Percentiles rank a stretch among this genome's conserved stretches.
Evolutionary conservation across 2,888 invertebrate species (phyloP).

Genomic region (Drosophila phalerata): DNA sequence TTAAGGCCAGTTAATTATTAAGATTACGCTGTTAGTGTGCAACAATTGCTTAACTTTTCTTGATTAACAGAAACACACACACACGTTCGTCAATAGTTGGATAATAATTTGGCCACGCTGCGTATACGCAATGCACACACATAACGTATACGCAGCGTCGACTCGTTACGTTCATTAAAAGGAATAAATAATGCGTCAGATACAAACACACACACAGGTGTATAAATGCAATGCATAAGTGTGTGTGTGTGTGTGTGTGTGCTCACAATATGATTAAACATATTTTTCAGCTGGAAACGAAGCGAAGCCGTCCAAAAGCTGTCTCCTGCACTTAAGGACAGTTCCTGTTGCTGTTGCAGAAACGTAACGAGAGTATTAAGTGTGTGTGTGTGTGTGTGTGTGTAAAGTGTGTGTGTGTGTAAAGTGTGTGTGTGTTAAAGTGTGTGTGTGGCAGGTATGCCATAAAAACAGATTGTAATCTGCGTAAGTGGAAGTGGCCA

Average conservation of each 20-base stretch:
- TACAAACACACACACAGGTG: background rate
- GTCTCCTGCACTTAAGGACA: slow-evolving; percentile 41
- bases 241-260: slow-evolving; percentile 8
- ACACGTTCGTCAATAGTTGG: slow-evolving; percentile 33
- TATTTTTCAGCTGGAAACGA: slow-evolving; percentile 49
- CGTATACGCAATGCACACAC: slow-evolving; percentile 39
- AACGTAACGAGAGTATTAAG: background rate
- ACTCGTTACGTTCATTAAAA: slow-evolving; percentile 43
- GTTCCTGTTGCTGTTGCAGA: slow-evolving; percentile 14
- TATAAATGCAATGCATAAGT: background rate
- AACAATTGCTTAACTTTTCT: slow-evolving; percentile 6
- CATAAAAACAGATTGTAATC: slow-evolving; percentile 78
- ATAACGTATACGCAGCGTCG: slow-evolving; percentile 37
- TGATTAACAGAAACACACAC: slow-evolving; percentile 1
- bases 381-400: slow-evolving; percentile 1
- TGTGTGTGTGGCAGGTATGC: slow-evolving; percentile 45
- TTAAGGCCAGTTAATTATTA: slow-evolving; percentile 5
- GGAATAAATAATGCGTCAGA: slow-evolving; percentile 49
- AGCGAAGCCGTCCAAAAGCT: slow-evolving; percentile 26
- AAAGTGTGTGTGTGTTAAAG: slow-evolving; percentile 2
- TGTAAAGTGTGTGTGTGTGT: slow-evolving; percentile 14
- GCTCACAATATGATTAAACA: slow-evolving; percentile 60
- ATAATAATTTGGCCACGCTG: slow-evolving; percentile 42
- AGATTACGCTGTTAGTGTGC: slow-evolving; percentile 1
- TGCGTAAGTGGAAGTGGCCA: slow-evolving; percentile 77